Conservation (phyloP, 2,888 invertebrate species). For the Schrankia costaestrigalis region DNA sequence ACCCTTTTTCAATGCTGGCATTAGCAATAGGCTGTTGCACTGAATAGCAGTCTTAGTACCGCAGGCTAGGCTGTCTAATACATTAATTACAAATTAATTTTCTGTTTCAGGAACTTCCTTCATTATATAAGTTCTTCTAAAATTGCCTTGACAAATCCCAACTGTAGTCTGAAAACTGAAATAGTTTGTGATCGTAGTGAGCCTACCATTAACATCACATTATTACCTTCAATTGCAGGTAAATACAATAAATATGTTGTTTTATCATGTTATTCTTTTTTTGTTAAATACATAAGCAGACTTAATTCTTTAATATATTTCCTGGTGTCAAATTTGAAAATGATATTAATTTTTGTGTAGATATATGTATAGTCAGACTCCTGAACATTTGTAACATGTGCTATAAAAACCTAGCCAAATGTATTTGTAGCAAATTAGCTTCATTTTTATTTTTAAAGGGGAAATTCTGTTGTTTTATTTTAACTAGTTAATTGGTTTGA, state of each 20-base stretch:
- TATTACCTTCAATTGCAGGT: slow-evolving; percentile 81
- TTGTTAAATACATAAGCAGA: too few relatives aligned
- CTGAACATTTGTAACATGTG: background rate
- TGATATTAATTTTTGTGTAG: background rate
- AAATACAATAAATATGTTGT: slow-evolving; percentile 13
- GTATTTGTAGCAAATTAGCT: too few relatives aligned
- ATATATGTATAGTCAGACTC: background rate
- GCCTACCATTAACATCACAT: slow-evolving; percentile 82
- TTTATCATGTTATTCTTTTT: background rate
- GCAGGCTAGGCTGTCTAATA: too few relatives aligned
- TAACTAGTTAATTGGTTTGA: too few relatives aligned
- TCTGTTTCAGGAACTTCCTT: slow-evolving; percentile 86
- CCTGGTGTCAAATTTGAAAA: too few relatives aligned
- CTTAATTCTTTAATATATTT: too few relatives aligned
- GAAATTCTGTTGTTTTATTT: too few relatives aligned
- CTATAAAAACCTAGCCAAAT: background rate
- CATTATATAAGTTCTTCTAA: slow-evolving; percentile 84
- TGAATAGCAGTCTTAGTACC: too few relatives aligned
- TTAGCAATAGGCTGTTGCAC: too few relatives aligned
- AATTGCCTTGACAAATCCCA: slow-evolving; percentile 86
- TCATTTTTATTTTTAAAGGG: too few relatives aligned
- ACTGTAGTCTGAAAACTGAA: slow-evolving; percentile 87
- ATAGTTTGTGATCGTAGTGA: slow-evolving; percentile 89
- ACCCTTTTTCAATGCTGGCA: too few relatives aligned
- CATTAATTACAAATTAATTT: too few relatives aligned